A percentile compares a stretch with the other conserved stretches of the same genome.
phyloP scores from a whole-genome alignment of 2,113 vertebrate species.

The Corythoichthys intestinalis region DNA sequence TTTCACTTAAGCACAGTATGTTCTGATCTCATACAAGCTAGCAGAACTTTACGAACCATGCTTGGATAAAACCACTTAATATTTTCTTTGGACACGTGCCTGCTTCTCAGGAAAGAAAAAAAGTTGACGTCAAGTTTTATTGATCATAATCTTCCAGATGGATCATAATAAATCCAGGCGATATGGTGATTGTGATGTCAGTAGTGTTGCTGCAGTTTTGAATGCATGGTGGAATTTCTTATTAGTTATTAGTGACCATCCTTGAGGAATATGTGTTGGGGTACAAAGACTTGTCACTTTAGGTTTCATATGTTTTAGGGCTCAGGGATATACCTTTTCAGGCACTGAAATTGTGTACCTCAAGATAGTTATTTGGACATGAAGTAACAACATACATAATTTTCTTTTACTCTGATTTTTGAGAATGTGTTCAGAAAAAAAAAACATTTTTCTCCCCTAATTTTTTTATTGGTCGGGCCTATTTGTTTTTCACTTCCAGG shows the following conservation, averaged over 20 bases:
- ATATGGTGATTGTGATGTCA: conserved; percentile 8
- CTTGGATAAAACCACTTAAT: conserved; percentile 19
- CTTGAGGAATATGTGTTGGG: background rate
- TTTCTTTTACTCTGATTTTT: no score
- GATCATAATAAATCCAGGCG: conserved; percentile 17
- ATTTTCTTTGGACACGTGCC: conserved; percentile 23
- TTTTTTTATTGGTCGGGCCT: no score
- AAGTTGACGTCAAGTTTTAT: conserved; percentile 20
- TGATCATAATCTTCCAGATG: conserved; percentile 31
- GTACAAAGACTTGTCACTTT: background rate
- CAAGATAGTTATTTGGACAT: background rate
- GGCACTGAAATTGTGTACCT: background rate
- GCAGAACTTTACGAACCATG: conserved; percentile 15
- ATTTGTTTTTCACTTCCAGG: background rate
- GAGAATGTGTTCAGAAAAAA: no score
- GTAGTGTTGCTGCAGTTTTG: conserved; percentile 3
- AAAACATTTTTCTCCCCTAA: no score
- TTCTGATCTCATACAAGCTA: conserved; percentile 20
- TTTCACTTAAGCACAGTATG: conserved; percentile 1
- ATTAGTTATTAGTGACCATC: background rate
- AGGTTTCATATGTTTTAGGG: background rate
- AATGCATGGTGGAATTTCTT: background rate
- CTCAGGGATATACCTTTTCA: no score
- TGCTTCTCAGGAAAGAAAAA: conserved; percentile 9
- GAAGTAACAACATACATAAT: no score